Conservation (phyloP, 2,888 invertebrate genomes). For the Platypus cylindrus region DNA sequence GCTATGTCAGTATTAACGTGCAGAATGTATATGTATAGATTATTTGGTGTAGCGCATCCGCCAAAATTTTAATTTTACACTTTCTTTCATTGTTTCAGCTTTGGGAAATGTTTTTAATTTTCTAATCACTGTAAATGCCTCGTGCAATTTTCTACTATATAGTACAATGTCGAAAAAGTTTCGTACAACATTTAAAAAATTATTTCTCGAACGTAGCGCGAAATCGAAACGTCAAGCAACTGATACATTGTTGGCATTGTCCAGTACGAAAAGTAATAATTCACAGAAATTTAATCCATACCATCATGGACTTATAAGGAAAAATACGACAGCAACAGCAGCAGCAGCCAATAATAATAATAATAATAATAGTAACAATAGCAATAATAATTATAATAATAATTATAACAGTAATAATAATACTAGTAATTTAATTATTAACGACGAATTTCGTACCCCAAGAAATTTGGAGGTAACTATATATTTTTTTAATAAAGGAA, state of each 20-base stretch:
- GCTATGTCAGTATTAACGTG: no score
- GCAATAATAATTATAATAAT: no score
- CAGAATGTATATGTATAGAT: no score
- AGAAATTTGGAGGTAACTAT: constrained; percentile 37
- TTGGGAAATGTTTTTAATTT: constrained; percentile 64
- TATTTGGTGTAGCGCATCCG: no score
- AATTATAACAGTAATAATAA: no score
- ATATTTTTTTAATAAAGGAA: constrained; percentile 32
- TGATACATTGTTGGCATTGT: constrained; percentile 21
- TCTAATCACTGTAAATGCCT: constrained; percentile 56
- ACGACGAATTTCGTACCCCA: constrained; percentile 32
- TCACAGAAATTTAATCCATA: constrained; percentile 23
- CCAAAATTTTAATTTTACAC: not conserved
- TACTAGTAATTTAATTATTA: no score
- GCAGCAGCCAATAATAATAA: no score
- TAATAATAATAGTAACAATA: no score
- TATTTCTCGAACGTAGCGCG: constrained; percentile 28
- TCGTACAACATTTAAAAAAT: constrained; percentile 41
- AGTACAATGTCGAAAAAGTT: constrained; percentile 65
- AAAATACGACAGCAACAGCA: constrained; percentile 26
- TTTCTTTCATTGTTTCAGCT: constrained; percentile 26
- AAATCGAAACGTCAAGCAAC: constrained; percentile 25
- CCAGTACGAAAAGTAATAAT: constrained; percentile 21
- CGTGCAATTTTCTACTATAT: constrained; percentile 66
- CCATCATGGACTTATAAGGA: constrained; percentile 25